phyloP scores from a whole-genome alignment of 2,113 vertebrate species.

The Narcine bancroftii region DNA sequence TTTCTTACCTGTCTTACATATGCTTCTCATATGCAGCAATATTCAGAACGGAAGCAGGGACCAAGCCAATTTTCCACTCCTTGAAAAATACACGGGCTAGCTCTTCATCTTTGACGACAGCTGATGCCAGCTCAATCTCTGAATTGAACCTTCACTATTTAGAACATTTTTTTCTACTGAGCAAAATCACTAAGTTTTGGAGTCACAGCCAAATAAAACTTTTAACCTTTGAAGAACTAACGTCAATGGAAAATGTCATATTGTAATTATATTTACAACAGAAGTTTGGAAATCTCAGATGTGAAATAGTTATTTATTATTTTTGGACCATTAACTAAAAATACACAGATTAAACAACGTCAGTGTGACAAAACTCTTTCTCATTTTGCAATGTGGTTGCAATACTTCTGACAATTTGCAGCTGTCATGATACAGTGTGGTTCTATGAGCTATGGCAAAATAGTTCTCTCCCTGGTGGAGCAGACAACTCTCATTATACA shows the following conservation, averaged over 20 bases:
- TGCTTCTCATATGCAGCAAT: neutral
- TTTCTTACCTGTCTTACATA: neutral
- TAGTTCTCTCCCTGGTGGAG: neutral
- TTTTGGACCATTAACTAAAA: neutral
- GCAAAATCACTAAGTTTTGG: neutral
- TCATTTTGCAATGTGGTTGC: no score
- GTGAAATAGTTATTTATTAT: neutral
- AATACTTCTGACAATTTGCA: neutral
- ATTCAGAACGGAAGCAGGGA: neutral
- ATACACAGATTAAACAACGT: neutral
- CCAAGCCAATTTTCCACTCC: neutral
- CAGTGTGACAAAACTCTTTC: neutral
- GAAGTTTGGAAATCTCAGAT: neutral
- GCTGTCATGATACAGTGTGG: neutral
- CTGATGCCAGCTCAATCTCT: neutral
- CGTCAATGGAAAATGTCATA: neutral
- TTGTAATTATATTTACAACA: neutral
- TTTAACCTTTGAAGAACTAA: neutral
- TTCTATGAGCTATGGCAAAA: neutral
- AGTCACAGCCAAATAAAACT: neutral
- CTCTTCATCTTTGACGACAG: neutral
- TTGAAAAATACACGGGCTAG: neutral
- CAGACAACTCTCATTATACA: neutral
- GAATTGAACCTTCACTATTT: neutral
- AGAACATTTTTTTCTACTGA: neutral